phyloP scores from a whole-genome alignment of 2,797 vertebrate genomes.

The Tinamus major region DNA sequence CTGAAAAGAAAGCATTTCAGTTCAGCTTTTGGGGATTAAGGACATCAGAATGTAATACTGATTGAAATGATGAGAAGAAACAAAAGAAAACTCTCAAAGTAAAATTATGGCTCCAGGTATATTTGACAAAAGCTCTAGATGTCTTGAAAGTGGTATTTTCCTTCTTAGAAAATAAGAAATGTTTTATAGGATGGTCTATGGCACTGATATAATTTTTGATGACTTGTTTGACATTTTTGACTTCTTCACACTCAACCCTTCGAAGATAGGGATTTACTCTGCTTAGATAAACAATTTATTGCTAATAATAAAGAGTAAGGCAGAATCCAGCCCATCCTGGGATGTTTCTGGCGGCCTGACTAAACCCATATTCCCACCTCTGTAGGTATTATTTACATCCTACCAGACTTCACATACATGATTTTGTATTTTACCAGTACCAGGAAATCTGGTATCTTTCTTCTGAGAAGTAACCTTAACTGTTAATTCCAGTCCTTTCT shows the following conservation, averaged over 20 bases:
- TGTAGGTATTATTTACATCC: neutral
- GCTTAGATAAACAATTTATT: neutral
- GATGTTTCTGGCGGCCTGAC: neutral
- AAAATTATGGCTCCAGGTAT: neutral
- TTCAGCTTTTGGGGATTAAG: constrained; percentile 13
- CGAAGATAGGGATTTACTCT: neutral
- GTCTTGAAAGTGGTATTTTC: neutral
- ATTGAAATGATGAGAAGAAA: neutral
- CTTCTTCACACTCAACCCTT: neutral
- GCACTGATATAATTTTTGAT: neutral
- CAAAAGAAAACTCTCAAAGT: neutral
- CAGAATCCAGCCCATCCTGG: neutral
- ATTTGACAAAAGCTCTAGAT: neutral
- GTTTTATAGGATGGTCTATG: neutral
- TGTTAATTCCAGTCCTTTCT: neutral
- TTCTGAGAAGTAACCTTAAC: neutral
- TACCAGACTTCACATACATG: neutral
- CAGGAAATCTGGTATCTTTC: neutral
- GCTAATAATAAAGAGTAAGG: neutral
- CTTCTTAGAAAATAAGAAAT: neutral
- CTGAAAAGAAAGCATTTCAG: constrained; percentile 24
- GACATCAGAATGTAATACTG: neutral
- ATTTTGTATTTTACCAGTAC: neutral
- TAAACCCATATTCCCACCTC: neutral
- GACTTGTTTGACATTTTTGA: neutral